Evolutionary conservation across 2,888 invertebrate species (phyloP).

Genomic region (Agonopterix heracliana): DNA sequence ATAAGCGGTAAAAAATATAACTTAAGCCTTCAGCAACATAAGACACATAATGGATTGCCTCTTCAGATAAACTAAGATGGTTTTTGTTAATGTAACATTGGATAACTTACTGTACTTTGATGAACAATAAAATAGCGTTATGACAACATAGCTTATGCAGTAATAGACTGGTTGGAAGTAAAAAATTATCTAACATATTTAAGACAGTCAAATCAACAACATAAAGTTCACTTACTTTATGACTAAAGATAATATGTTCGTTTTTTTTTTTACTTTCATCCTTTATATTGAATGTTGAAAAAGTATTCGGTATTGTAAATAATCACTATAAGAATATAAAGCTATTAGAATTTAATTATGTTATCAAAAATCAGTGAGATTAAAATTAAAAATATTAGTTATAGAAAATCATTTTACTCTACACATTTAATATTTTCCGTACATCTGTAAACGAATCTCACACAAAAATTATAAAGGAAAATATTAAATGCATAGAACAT

Average conservation of each 20-base stretch:
- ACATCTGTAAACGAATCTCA: constrained; percentile 48
- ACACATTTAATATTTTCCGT: constrained; percentile 51
- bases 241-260: no score
- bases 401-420: constrained; percentile 42
- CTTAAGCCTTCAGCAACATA: no score
- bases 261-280: no score
- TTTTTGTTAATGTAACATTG: no score
- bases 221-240: no score
- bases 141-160: constrained; percentile 35
- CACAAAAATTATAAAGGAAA: constrained; percentile 21
- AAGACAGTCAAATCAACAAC: no score
- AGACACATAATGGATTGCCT: no score
- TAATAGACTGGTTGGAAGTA: constrained; percentile 13
- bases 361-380: constrained; percentile 73
- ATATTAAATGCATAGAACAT: constrained; percentile 50
- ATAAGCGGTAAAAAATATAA: no score
- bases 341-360: constrained; percentile 62
- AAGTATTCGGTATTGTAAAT: constrained; percentile 60
- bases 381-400: constrained; percentile 59
- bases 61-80: no score
- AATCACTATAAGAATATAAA: constrained; percentile 57
- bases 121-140: not conserved
- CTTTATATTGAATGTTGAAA: constrained; percentile 24
- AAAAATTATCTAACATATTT: no score
- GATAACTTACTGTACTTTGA: no score